Evolutionary conservation across 2,888 invertebrate species (phyloP).

Genomic region (Campoplex nolae): DNA sequence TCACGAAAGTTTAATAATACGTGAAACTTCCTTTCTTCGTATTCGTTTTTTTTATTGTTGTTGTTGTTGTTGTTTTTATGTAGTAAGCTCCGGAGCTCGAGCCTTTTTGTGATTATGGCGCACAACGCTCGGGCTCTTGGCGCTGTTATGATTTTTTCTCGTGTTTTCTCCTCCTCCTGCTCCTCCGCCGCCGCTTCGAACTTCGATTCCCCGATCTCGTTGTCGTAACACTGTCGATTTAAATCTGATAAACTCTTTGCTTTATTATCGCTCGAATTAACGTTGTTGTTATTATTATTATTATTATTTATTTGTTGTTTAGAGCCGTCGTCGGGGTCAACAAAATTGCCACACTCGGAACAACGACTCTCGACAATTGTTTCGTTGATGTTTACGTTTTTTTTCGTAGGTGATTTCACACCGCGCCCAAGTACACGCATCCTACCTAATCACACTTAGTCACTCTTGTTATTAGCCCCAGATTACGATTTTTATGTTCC

Average conservation of each 20-base stretch:
- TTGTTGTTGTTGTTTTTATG: neutral
- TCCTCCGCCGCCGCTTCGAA: neutral
- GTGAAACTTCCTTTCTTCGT: neutral
- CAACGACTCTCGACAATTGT: constrained; percentile 7
- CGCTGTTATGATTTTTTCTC: neutral
- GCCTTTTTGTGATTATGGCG: neutral
- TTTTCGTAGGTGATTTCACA: constrained; percentile 79
- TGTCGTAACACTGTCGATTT: constrained; percentile 30
- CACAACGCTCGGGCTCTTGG: neutral
- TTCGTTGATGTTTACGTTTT: constrained; percentile 65
- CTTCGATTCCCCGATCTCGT: neutral
- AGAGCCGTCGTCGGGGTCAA: neutral
- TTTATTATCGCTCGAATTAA: neutral
- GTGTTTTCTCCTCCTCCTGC: neutral
- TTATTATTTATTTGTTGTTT: neutral
- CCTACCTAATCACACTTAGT: constrained; percentile 82
- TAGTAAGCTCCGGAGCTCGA: neutral
- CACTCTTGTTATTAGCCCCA: constrained; percentile 68
- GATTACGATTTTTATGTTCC: constrained; percentile 3
- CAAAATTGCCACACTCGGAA: constrained; percentile 34
- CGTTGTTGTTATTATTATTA: neutral
- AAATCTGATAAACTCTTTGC: constrained; percentile 10
- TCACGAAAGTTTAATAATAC: neutral
- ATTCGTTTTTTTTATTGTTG: neutral
- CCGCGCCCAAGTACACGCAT: constrained; percentile 84